A percentile compares a stretch with the other conserved stretches of the same genome.
Evolutionary conservation across 1,140 invertebrate genomes (phyloP).

Genomic region (Formica selysi): DNA sequence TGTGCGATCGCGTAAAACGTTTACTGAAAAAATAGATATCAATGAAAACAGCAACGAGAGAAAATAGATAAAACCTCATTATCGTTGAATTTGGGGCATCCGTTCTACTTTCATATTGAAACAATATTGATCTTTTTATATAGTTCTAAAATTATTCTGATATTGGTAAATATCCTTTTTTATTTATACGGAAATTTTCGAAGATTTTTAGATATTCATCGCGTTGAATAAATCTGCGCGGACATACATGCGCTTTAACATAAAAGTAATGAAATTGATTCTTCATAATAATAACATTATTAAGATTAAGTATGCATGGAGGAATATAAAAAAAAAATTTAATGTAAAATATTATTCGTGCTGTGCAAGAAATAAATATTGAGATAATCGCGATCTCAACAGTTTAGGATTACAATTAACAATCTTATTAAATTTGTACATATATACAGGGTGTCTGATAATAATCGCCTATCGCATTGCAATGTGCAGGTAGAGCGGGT

Average conservation of each 20-base stretch:
- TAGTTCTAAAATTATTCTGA: background rate
- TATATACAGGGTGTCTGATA: too few species aligned
- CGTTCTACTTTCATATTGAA: slow-evolving; percentile 3
- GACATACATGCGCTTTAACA: background rate
- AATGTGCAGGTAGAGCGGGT: too few species aligned
- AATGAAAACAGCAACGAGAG: background rate
- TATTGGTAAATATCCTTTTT: background rate
- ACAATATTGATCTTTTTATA: background rate
- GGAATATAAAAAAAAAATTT: too few species aligned
- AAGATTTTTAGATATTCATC: background rate
- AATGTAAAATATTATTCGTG: background rate
- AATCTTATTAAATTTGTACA: too few species aligned
- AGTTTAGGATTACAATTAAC: background rate
- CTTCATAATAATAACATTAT: background rate
- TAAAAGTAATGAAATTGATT: background rate
- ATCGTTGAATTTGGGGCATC: background rate
- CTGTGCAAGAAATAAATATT: background rate
- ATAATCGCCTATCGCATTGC: too few species aligned
- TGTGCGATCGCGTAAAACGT: background rate
- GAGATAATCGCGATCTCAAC: background rate
- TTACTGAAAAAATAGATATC: background rate
- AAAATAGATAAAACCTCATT: background rate
- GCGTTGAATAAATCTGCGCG: background rate
- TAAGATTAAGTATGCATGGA: background rate
- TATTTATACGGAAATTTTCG: background rate